Evolutionary conservation across 2,888 invertebrate species (phyloP), one percentile per base, ranked within the genome.

Genomic region (Amphimallon solstitiale): DNA sequence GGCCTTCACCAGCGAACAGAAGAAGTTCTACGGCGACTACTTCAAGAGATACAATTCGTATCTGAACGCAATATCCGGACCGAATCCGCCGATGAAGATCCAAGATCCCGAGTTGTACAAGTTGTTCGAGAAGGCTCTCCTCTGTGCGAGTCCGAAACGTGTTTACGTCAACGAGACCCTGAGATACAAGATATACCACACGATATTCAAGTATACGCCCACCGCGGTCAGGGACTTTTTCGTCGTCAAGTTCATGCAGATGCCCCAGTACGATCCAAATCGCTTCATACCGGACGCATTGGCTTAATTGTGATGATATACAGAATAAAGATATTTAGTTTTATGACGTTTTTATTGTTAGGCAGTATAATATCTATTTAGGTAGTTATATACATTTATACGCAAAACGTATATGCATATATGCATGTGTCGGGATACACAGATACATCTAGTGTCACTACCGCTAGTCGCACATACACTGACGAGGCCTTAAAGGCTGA

Each of bases 141-240:
- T 87, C 15, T 86, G 87, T 67, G 80, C 82, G 23, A 78, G 85
- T 35, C 92, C 93, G 0, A 83, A 84, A 59, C 73, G 85, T 2
- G 68, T 87, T 5, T 93, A 93, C 75, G 88, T 88, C 82, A 87
- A 88, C 70, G 91, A 92, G 74, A 87, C 90, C 0, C 87, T 87
- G 84, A 84, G 90, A 77, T 92, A 90, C 70, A 84, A 77, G 67
- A 70, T 90, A 62, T 93, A 91, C 79, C 89, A 92, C 72, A 82
- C 82, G 59, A 78, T 92, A 17, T 88, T 92, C 72, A 85, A 83
- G 73, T 79, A 88, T 14, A 85, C 87, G 35, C 90, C 92, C 0
- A 84, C 85, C 45, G 75, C 74, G 0, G 48, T 88, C 7, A 83
- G 88, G 34, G 87, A 89, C 74, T 87, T 85, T 84, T 75, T 93